phyloP scores from a whole-genome alignment of 2,888 invertebrate genomes.

The Drosophila falleni region DNA sequence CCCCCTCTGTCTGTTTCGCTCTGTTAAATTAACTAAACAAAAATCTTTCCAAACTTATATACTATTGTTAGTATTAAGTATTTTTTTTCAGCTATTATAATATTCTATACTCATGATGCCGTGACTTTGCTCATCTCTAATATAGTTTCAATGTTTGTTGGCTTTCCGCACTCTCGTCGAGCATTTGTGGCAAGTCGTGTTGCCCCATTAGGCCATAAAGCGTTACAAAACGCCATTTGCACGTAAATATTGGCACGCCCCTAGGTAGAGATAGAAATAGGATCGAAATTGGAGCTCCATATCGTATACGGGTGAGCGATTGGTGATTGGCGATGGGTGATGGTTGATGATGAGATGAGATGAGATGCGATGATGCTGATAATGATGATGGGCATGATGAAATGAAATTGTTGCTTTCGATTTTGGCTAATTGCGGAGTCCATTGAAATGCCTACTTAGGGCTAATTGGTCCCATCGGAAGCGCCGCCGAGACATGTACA shows the following conservation, averaged over 20 bases:
- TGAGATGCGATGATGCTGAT: slow-evolving; percentile 14
- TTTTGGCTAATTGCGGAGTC: slow-evolving; percentile 80
- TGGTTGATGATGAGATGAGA: not conserved
- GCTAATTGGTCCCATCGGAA: slow-evolving; percentile 82
- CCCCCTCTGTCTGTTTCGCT: not conserved
- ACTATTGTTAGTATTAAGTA: not conserved
- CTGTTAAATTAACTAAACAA: not conserved
- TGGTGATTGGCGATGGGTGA: slow-evolving; percentile 25
- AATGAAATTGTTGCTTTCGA: slow-evolving; percentile 78
- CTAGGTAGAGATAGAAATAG: slow-evolving; percentile 27
- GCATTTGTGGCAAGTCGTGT: slow-evolving; percentile 45
- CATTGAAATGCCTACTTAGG: slow-evolving; percentile 80
- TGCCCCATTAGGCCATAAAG: slow-evolving; percentile 72
- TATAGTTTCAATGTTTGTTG: slow-evolving; percentile 3
- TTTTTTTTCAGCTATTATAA: not conserved
- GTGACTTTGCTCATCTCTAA: slow-evolving; percentile 40
- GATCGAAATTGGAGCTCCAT: slow-evolving; percentile 39
- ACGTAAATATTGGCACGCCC: slow-evolving; percentile 67
- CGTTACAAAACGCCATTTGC: slow-evolving; percentile 72
- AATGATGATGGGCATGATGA: slow-evolving; percentile 62
- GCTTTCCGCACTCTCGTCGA: not conserved
- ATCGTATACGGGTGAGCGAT: slow-evolving; percentile 25
- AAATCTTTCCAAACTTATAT: not conserved
- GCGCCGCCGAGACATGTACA: slow-evolving; percentile 77
- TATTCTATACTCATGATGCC: not conserved